phyloP scores from a whole-genome alignment of 2,797 vertebrate genomes.

The Zenarchopterus dispar region DNA sequence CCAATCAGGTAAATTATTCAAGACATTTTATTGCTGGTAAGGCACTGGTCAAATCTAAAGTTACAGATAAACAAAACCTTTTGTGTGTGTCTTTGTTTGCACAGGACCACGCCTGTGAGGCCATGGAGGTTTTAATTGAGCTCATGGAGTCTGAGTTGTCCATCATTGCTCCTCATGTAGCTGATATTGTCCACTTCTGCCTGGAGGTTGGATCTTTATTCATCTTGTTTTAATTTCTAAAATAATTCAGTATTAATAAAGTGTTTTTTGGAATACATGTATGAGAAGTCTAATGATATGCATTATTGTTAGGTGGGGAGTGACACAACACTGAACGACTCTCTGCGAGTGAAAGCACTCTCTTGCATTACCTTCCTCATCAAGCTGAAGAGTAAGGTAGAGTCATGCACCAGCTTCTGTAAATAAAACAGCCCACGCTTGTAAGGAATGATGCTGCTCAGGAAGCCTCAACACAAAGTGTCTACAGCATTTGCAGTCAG shows the following conservation, averaged over 20 bases:
- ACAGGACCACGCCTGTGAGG: slow-evolving; percentile 88
- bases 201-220: slow-evolving; percentile 82
- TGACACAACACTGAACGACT: slow-evolving; percentile 79
- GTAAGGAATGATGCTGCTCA: neutral
- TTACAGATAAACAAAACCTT: neutral
- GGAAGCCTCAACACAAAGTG: no score
- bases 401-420: neutral
- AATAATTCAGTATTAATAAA: neutral
- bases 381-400: slow-evolving; percentile 91
- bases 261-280: neutral
- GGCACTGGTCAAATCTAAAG: neutral
- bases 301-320: slow-evolving; percentile 80
- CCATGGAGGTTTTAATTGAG: slow-evolving; percentile 91
- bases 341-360: slow-evolving; percentile 87
- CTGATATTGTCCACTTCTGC: slow-evolving; percentile 87
- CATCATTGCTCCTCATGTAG: slow-evolving; percentile 85
- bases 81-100: slow-evolving; percentile 21
- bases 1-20: slow-evolving; percentile 82
- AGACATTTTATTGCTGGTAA: neutral
- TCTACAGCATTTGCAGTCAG: no score
- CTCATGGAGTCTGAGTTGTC: slow-evolving; percentile 90
- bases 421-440: neutral
- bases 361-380: slow-evolving; percentile 87
- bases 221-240: neutral
- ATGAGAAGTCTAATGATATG: neutral